Base-by-base conservation (phyloP, 1,140 invertebrate genomes). In the Drosophila fuyamai region DNA sequence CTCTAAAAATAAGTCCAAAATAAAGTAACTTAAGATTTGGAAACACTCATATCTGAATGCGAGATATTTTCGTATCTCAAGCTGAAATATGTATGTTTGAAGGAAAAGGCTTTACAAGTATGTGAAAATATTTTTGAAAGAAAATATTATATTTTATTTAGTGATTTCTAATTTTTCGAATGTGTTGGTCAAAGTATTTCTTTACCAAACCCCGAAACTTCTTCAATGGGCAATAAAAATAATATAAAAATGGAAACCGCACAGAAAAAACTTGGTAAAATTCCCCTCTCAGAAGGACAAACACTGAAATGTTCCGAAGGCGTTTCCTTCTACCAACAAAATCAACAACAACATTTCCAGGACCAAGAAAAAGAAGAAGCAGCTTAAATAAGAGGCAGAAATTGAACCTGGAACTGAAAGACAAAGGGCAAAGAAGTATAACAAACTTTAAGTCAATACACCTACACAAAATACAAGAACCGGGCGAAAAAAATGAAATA, bases 361-460 rank as follows among this genome's bases (percentile, higher is more conserved):
- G 18, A 68, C 54, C 41, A 59, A 73, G 32, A n/a, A 38, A 7
- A 29, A 59, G 38, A 27, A 51, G 53, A 50, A 32, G 10, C 23
- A 32, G 16, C 10, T 12, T 56, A 46, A 41, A 70, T 48, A 58
- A 40, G 44, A 65, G 47, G 41, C 23, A 50, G 12, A 65, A 66
- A 70, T 71, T 57, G 53, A 71, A 71, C 65, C 67, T 48, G 66
- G 66, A 58, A 71, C 67, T 36, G 53, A 58, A 56, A 77, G 56
- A 77, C 73, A 66, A 81, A 85, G 81, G 77, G 62, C 82, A 85
- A 84, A 85, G 78, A 86, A 86, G 82, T 79, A 86, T 70, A 82
- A 86, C 74, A 81, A 86, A 86, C 82, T 86, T 86, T 86, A 86
- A 86, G 82, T 86, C 82, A 86, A 86, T 86, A 86, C 82, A 74